Conservation (phyloP, 1,140 invertebrate genomes). For the Dendrolimus punctatus region DNA sequence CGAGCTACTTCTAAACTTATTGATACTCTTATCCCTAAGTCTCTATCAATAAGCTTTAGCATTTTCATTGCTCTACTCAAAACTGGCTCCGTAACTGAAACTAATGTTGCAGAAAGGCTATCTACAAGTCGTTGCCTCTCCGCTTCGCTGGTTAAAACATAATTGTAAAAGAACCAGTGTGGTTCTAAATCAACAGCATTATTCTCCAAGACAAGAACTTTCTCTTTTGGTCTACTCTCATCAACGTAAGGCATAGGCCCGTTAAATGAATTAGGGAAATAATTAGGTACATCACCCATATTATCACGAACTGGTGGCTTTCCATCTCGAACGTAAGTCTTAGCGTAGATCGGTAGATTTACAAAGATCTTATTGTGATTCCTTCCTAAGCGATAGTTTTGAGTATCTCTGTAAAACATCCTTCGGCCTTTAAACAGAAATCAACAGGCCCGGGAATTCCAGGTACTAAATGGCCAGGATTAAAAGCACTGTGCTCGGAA, state of each 20-base stretch:
- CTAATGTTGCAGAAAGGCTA: slow-evolving; percentile 17
- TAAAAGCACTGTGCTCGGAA: slow-evolving; percentile 89
- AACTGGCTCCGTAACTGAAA: slow-evolving; percentile 18
- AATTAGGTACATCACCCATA: slow-evolving; percentile 89
- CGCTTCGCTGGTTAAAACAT: slow-evolving; percentile 24
- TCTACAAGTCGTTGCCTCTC: slow-evolving; percentile 32
- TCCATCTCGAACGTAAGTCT: slow-evolving; percentile 83
- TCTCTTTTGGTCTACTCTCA: slow-evolving; percentile 23
- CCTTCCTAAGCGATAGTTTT: slow-evolving; percentile 86
- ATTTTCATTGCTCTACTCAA: slow-evolving; percentile 20
- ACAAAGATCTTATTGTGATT: slow-evolving; percentile 89
- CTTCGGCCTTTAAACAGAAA: slow-evolving; percentile 89
- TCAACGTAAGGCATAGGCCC: slow-evolving; percentile 75
- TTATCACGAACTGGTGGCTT: slow-evolving; percentile 74
- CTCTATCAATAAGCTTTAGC: slow-evolving; percentile 21
- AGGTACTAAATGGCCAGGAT: slow-evolving; percentile 86
- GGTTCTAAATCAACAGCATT: slow-evolving; percentile 40
- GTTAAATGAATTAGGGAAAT: slow-evolving; percentile 93
- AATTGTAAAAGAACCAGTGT: slow-evolving; percentile 32
- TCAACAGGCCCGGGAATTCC: slow-evolving; percentile 87
- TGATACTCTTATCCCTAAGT: slow-evolving; percentile 15
- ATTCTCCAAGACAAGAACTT: slow-evolving; percentile 22
- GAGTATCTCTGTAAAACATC: slow-evolving; percentile 89
- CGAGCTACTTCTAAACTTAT: too few relatives aligned
- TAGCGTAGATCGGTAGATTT: slow-evolving; percentile 83